These are phyloP conservation scores for Clostera curtula DNA, from an alignment of 2,888 invertebrate genomes.

Conservation along the genomic window DNA sequence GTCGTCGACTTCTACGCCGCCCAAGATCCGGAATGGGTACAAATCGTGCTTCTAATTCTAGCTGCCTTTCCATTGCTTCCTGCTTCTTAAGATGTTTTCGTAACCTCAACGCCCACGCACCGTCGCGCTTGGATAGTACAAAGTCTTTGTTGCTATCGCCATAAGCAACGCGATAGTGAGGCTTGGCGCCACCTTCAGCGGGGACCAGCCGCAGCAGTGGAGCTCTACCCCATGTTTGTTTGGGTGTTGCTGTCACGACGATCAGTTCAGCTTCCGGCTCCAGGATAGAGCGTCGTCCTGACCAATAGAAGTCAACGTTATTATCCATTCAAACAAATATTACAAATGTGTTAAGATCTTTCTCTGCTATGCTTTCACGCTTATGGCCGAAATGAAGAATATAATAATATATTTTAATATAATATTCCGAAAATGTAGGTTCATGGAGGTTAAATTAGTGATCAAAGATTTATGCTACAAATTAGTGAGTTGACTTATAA, in stretches of 20 bases:
- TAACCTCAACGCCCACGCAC: conserved; percentile 53
- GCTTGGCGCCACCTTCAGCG: conserved; percentile 42
- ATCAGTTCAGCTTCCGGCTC: conserved; percentile 57
- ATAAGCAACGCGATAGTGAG: conserved; percentile 59
- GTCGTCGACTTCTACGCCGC: conserved; percentile 22
- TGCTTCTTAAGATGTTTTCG: conserved; percentile 40
- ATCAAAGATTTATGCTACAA: too few relatives aligned
- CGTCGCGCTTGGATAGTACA: conserved; percentile 50
- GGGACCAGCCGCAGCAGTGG: conserved; percentile 54
- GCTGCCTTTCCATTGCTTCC: conserved; percentile 35
- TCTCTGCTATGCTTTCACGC: too few relatives aligned
- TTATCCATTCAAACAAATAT: too few relatives aligned
- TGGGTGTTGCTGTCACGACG: conserved; percentile 40
- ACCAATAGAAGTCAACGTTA: too few relatives aligned
- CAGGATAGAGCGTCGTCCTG: conserved; percentile 55
- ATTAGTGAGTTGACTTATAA: too few relatives aligned
- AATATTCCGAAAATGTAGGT: too few relatives aligned
- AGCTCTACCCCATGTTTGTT: conserved; percentile 57
- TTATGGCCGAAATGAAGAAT: too few relatives aligned
- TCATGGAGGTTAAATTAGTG: too few relatives aligned
- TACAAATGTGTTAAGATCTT: too few relatives aligned
- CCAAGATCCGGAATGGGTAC: conserved; percentile 32
- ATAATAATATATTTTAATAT: too few relatives aligned
- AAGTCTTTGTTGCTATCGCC: conserved; percentile 46
- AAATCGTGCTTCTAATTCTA: conserved; percentile 61